A percentile compares a stretch with the other conserved stretches of the same genome.
Conservation (phyloP, 1,140 invertebrate genomes). For the Drosophila rufa region DNA sequence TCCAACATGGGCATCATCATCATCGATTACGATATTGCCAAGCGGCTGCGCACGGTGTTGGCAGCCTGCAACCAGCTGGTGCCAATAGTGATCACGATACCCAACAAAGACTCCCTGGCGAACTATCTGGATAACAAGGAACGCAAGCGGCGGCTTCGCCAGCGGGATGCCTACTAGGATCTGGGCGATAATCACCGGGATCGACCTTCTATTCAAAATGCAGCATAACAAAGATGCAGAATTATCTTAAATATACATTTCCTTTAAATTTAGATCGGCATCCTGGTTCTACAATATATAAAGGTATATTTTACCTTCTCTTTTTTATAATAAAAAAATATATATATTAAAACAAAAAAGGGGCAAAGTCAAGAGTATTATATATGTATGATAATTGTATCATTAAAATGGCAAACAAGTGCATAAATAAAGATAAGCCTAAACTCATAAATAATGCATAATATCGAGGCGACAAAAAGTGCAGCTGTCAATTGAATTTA, state of each 20-base stretch:
- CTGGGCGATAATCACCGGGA: background rate
- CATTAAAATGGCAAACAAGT: conserved; percentile 59
- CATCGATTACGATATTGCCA: conserved; percentile 36
- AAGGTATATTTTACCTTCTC: no score
- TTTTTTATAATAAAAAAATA: no score
- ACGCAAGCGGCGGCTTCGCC: conserved; percentile 30
- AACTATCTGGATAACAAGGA: conserved; percentile 57
- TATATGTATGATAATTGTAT: conserved; percentile 52
- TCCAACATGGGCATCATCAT: conserved; percentile 58
- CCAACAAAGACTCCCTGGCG: conserved; percentile 37
- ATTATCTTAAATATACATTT: no score
- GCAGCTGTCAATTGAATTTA: conserved; percentile 79
- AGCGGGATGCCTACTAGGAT: conserved; percentile 37
- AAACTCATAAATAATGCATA: conserved; percentile 65
- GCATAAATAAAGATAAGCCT: conserved; percentile 69
- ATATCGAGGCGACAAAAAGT: conserved; percentile 33
- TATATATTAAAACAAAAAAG: background rate
- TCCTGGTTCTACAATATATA: background rate
- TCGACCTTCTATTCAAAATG: background rate
- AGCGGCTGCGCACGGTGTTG: conserved; percentile 25
- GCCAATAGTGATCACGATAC: conserved; percentile 47
- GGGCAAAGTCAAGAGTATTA: conserved; percentile 16
- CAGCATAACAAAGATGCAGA: background rate
- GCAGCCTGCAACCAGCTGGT: conserved; percentile 36
- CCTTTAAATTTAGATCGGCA: background rate